Percentiles rank a stretch among this genome's conserved stretches.
These are phyloP conservation scores for Trypoxylus dichotomus DNA, from an alignment of 1,140 invertebrate genomes.

Conservation along the genomic window DNA sequence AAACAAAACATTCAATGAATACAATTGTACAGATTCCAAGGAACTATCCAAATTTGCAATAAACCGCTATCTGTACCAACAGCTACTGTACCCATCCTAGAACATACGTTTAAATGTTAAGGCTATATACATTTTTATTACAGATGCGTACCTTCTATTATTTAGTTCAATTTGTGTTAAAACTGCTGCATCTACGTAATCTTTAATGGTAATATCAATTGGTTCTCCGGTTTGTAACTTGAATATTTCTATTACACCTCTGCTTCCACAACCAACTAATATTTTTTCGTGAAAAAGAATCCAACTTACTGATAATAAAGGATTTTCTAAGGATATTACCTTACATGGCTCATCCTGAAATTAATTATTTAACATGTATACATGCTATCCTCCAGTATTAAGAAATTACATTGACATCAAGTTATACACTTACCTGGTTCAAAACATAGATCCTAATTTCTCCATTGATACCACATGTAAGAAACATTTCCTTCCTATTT, in stretches of 20 bases:
- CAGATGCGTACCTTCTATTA: neutral
- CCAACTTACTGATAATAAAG: constrained; percentile 40
- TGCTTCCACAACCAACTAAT: constrained; percentile 43
- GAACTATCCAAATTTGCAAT: neutral
- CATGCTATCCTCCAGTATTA: neutral
- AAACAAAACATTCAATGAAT: neutral
- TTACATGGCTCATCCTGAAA: constrained; percentile 48
- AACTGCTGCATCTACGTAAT: constrained; percentile 34
- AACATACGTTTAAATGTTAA: neutral
- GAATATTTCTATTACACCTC: constrained; percentile 43
- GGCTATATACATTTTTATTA: neutral
- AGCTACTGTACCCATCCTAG: neutral
- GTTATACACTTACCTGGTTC: constrained; percentile 40
- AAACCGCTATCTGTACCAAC: neutral
- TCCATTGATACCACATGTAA: constrained; percentile 45
- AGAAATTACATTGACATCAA: neutral
- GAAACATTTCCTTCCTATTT: constrained; percentile 47
- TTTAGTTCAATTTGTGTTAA: constrained; percentile 33
- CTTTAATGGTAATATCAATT: constrained; percentile 37
- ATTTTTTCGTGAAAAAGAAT: constrained; percentile 48
- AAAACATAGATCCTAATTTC: constrained; percentile 49
- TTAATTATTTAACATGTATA: neutral
- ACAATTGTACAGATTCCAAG: constrained; percentile 15
- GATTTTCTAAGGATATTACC: constrained; percentile 49
- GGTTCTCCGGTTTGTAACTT: constrained; percentile 42